phyloP scores from a whole-genome alignment of 2,797 vertebrate species.

The Oreochromis mossambicus region DNA sequence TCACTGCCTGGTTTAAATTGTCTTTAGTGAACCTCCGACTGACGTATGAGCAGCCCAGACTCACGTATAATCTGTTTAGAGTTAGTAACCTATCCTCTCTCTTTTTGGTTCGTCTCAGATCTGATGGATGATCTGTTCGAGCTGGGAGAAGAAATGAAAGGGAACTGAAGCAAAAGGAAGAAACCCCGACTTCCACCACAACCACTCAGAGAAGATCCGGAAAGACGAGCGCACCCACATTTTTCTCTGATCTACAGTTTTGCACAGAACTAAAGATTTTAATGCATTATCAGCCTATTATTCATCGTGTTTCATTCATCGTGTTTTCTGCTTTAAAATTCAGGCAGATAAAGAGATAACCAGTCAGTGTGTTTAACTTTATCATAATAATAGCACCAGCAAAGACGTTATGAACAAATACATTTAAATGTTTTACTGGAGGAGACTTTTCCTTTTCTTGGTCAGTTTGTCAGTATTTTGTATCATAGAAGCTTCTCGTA shows the following conservation, averaged over 20 bases:
- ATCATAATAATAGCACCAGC: not conserved
- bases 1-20: not conserved
- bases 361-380: not conserved
- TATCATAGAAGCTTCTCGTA: not conserved
- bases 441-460: not conserved
- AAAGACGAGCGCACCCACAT: not conserved
- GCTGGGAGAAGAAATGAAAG: slow-evolving; percentile 21
- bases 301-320: rapidly evolving
- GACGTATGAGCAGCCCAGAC: not conserved
- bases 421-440: not conserved
- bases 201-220: not conserved
- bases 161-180: not conserved
- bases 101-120: slow-evolving; percentile 23
- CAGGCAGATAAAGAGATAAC: not conserved
- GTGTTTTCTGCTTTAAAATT: not conserved
- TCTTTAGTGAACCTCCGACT: not conserved
- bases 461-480: not conserved
- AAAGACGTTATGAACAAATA: not conserved
- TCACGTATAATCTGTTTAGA: not conserved
- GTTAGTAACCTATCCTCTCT: not conserved
- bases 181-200: not conserved
- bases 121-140: slow-evolving; percentile 40
- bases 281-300: not conserved
- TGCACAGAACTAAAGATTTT: not conserved
- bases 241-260: not conserved